phyloP scores from a whole-genome alignment of 2,888 invertebrate genomes.

The Aproaerema taeniolella region DNA sequence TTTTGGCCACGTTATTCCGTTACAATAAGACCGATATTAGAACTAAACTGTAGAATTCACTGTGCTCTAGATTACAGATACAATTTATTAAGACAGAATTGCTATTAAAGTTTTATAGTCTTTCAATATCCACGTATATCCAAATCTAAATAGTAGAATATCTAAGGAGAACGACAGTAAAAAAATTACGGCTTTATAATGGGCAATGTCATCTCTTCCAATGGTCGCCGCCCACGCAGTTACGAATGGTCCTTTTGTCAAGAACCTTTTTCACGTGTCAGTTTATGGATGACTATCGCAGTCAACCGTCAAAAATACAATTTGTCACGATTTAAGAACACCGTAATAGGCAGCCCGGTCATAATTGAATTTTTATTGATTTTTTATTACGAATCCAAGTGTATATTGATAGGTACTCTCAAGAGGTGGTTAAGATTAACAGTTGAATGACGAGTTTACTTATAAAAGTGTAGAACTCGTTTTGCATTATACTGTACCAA shows the following conservation, averaged over 20 bases:
- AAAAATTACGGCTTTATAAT: conserved; percentile 8
- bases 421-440: too few species aligned
- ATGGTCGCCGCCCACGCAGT: conserved; percentile 3
- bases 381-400: too few species aligned
- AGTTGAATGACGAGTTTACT: too few species aligned
- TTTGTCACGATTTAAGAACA: not conserved
- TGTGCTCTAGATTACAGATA: too few species aligned
- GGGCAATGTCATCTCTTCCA: conserved; percentile 1
- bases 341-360: conserved; percentile 1
- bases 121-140: not conserved
- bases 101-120: conserved; percentile 5
- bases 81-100: conserved; percentile 1
- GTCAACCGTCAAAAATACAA: conserved; percentile 3
- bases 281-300: not conserved
- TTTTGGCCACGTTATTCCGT: too few species aligned
- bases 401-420: too few species aligned
- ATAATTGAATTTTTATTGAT: too few species aligned
- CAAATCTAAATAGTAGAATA: too few species aligned
- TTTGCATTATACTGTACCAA: too few species aligned
- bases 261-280: not conserved
- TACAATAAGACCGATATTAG: too few species aligned
- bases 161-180: conserved; percentile 1
- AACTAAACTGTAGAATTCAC: too few species aligned
- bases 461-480: too few species aligned
- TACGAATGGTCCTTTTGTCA: conserved; percentile 1